A percentile compares a stretch with the other conserved stretches of the same genome.
phyloP scores from a whole-genome alignment of 2,113 vertebrate species.

The Nothobranchius kuhntae region DNA sequence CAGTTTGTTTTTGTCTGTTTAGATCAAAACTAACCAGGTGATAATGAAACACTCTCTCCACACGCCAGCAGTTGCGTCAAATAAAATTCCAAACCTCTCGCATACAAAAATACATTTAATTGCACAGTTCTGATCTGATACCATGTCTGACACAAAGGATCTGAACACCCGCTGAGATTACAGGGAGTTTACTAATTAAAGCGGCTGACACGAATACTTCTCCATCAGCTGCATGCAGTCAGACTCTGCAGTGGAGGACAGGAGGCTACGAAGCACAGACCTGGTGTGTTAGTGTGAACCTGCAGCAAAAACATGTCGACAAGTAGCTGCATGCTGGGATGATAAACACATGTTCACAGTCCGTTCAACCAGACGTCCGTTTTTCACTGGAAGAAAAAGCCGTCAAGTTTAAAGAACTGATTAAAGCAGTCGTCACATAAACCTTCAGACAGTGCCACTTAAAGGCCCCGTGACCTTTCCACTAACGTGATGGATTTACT shows the following conservation, averaged over 20 bases:
- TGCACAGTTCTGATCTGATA: constrained; percentile 14
- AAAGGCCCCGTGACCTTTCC: constrained; percentile 40
- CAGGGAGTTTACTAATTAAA: constrained; percentile 13
- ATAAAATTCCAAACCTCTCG: constrained; percentile 18
- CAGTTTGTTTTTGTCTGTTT: constrained; percentile 16
- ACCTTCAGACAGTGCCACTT: constrained; percentile 12
- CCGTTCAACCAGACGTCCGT: constrained; percentile 1
- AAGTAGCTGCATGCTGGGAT: constrained; percentile 45
- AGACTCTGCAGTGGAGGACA: constrained; percentile 17
- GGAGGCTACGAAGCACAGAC: constrained; percentile 5
- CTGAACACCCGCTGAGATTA: constrained; percentile 22
- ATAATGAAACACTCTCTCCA: constrained; percentile 30
- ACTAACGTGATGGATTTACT: constrained; percentile 56
- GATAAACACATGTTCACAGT: constrained; percentile 8
- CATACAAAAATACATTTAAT: constrained; percentile 68
- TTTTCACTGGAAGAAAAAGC: constrained; percentile 3
- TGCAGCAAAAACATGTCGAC: constrained; percentile 19
- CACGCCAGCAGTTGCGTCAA: constrained; percentile 15
- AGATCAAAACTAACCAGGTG: constrained; percentile 22
- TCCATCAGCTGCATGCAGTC: constrained; percentile 38
- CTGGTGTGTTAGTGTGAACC: constrained; percentile 18
- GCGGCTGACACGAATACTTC: constrained; percentile 7
- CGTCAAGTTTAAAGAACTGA: not conserved
- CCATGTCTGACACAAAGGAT: constrained; percentile 11
- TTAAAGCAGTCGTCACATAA: not conserved